Evolutionary conservation across 2,797 vertebrate genomes (phyloP).

Genomic region (Gymnocypris eckloni): DNA sequence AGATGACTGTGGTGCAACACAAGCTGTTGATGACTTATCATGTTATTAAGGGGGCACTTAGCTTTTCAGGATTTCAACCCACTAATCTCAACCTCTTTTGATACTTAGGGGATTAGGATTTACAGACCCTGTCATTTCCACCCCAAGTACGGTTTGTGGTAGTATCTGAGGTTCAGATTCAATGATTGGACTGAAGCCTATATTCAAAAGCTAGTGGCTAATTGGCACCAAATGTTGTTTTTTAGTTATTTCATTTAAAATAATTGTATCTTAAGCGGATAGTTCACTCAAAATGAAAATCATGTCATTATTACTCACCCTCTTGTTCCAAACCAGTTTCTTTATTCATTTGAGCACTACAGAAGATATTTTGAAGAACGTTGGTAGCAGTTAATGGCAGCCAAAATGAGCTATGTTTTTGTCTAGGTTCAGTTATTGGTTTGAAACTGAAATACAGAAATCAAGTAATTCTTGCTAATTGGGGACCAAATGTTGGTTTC

Average conservation of each 20-base stretch:
- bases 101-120: neutral
- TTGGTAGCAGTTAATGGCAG: neutral
- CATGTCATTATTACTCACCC: neutral
- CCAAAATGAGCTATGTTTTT: neutral
- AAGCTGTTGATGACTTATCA: neutral
- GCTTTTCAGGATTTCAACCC: neutral
- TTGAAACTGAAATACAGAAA: too few species aligned
- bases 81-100: neutral
- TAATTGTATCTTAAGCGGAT: neutral
- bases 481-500: neutral
- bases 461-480: neutral
- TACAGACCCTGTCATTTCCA: neutral
- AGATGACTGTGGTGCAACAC: slow-evolving; percentile 29
- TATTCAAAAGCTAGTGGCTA: neutral
- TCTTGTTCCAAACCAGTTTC: too few species aligned
- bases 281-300: neutral
- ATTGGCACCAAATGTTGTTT: neutral
- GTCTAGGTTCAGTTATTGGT: neutral
- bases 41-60: neutral
- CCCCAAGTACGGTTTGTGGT: neutral
- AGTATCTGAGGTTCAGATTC: neutral
- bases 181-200: neutral
- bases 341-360: neutral
- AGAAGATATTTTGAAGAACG: neutral
- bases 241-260: neutral